Evolutionary conservation across 2,888 invertebrate genomes (phyloP).

Genomic region (Seladonia tumulorum): DNA sequence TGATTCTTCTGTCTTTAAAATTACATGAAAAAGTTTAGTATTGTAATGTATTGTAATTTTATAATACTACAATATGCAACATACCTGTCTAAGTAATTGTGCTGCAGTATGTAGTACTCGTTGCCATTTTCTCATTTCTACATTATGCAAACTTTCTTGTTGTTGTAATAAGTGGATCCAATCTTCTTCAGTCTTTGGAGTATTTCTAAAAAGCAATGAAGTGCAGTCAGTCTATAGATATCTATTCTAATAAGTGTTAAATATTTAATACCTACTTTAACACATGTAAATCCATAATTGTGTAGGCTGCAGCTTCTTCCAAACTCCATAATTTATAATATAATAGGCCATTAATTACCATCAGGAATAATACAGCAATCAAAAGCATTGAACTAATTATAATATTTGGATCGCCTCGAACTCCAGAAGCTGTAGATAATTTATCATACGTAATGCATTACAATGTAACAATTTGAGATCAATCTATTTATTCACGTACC

Average conservation of each 20-base stretch:
- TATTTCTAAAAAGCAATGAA: conserved; percentile 85
- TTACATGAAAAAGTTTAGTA: conserved; percentile 61
- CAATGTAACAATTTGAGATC: conserved; percentile 17
- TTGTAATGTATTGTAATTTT: neutral
- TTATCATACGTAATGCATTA: neutral
- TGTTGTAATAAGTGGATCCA: conserved; percentile 92
- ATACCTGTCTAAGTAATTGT: conserved; percentile 90
- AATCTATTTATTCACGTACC: conserved; percentile 41
- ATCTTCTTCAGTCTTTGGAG: conserved; percentile 91
- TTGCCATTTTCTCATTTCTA: conserved; percentile 94
- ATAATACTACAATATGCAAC: conserved; percentile 47
- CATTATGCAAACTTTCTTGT: conserved; percentile 92
- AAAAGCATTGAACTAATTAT: conserved; percentile 86
- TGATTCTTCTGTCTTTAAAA: conserved; percentile 91
- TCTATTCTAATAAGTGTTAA: neutral
- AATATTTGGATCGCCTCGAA: conserved; percentile 76
- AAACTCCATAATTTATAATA: conserved; percentile 93
- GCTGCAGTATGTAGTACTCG: conserved; percentile 90
- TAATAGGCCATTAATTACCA: conserved; percentile 91
- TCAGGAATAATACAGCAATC: conserved; percentile 87
- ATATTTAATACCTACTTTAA: conserved; percentile 83
- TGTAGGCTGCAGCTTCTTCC: conserved; percentile 86
- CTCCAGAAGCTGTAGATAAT: conserved; percentile 63
- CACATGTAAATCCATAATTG: conserved; percentile 85
- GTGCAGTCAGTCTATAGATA: conserved; percentile 19